These are phyloP conservation scores for Pipa parva DNA, from an alignment of 2,113 vertebrate species.

Conservation along the genomic window DNA sequence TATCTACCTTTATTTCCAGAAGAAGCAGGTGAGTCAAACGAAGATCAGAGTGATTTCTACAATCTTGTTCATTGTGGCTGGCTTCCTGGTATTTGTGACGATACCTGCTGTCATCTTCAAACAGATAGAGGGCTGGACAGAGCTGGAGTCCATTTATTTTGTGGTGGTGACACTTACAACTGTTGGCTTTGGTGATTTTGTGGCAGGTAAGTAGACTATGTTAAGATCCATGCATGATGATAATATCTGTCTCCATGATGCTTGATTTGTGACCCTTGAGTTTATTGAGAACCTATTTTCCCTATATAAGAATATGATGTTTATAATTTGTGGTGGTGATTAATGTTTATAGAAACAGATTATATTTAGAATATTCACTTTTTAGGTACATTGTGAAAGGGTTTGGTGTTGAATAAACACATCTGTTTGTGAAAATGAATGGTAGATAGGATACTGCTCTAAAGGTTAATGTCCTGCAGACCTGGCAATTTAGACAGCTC, in stretches of 20 bases:
- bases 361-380: no score
- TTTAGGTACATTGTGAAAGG: no score
- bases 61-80: conserved; percentile 91
- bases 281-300: no score
- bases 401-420: no score
- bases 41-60: conserved; percentile 97
- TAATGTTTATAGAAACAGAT: no score
- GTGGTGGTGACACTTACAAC: conserved; percentile 96
- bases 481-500: conserved; percentile 12
- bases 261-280: no score
- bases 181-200: conserved; percentile 94
- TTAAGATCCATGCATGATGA: no score
- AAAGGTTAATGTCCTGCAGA: conserved; percentile 3
- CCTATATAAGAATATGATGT: no score
- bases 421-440: no score
- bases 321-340: no score
- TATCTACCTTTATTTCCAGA: conserved; percentile 62
- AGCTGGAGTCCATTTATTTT: conserved; percentile 94
- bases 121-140: conserved; percentile 88
- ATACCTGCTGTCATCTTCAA: conserved; percentile 93
- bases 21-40: conserved; percentile 94
- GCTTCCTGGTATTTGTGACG: conserved; percentile 91
- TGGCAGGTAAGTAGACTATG: conserved; percentile 78
- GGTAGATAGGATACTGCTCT: no score
- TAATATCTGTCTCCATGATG: no score